A percentile compares a stretch with the other conserved stretches of the same genome.
Evolutionary conservation across 37 sponge, comb jelly and placozoan species (phyloP).

Genomic region (Aplysina aerophoba): DNA sequence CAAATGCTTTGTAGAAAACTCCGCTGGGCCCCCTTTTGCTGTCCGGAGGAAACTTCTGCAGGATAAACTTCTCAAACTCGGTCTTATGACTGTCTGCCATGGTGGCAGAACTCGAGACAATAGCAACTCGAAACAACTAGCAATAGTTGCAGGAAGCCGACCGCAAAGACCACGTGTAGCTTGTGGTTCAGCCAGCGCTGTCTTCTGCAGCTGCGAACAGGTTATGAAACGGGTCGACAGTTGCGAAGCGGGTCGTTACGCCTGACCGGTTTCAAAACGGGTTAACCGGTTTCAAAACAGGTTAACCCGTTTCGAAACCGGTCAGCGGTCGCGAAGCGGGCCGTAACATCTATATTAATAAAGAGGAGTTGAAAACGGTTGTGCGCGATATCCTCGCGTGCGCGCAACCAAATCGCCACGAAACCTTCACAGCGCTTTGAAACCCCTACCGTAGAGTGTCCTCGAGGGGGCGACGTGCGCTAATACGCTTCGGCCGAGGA

Average conservation of each 20-base stretch:
- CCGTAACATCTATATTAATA: not conserved
- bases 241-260: not conserved
- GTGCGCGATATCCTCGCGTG: too few species aligned
- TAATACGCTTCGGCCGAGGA: too few species aligned
- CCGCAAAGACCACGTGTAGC: too few species aligned
- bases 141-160: too few species aligned
- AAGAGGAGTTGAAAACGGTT: too few species aligned
- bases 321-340: not conserved
- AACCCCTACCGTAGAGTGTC: too few species aligned
- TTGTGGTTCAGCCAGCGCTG: not conserved
- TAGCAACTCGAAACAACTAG: too few species aligned
- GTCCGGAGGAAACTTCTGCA: not conserved
- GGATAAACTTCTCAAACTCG: not conserved
- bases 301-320: not conserved
- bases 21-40: constrained; percentile 23
- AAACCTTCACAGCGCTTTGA: too few species aligned
- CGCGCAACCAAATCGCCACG: too few species aligned
- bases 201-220: not conserved
- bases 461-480: too few species aligned
- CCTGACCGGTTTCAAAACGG: not conserved
- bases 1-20: constrained; percentile 22
- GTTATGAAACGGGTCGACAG: not conserved
- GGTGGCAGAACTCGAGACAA: not conserved
- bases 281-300: not conserved
- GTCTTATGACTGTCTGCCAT: not conserved